These are phyloP conservation scores for Acrossocheilus fasciatus DNA, from an alignment of 2,797 vertebrate species.

Conservation along the genomic window DNA sequence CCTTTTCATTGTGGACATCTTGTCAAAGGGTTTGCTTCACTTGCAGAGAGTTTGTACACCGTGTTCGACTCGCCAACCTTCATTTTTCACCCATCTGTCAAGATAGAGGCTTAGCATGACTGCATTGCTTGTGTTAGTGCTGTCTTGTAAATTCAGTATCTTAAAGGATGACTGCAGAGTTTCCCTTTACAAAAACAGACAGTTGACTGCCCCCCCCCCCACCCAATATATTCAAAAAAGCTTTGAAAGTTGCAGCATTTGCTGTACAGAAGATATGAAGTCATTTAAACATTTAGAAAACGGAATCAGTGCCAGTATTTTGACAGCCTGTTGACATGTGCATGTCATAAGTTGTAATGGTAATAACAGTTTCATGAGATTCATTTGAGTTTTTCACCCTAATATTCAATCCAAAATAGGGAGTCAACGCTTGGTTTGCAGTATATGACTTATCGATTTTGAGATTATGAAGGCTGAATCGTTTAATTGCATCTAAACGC, in stretches of 20 bases:
- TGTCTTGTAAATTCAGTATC: slow-evolving; percentile 79
- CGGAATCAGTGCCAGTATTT: slow-evolving; percentile 62
- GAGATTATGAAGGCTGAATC: slow-evolving; percentile 61
- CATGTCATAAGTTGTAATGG: slow-evolving; percentile 65
- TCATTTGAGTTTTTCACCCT: slow-evolving; percentile 43
- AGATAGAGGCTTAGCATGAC: not conserved
- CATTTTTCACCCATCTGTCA: slow-evolving; percentile 75
- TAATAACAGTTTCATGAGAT: slow-evolving; percentile 52
- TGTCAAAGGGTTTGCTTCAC: slow-evolving; percentile 67
- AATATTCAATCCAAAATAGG: slow-evolving; percentile 60
- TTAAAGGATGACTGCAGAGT: slow-evolving; percentile 76
- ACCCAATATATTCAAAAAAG: slow-evolving; percentile 75
- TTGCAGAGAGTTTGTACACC: slow-evolving; percentile 64
- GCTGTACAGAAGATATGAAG: slow-evolving; percentile 78
- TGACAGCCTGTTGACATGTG: slow-evolving; percentile 55
- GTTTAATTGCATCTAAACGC: slow-evolving; percentile 68
- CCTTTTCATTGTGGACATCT: slow-evolving; percentile 68
- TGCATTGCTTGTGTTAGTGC: not conserved
- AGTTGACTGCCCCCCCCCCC: slow-evolving; percentile 63
- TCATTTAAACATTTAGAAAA: slow-evolving; percentile 75
- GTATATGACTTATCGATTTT: slow-evolving; percentile 65
- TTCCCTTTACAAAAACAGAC: slow-evolving; percentile 79
- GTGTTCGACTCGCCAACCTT: slow-evolving; percentile 71
- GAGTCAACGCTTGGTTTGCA: slow-evolving; percentile 63
- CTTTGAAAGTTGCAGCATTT: slow-evolving; percentile 60